A percentile compares a stretch with the other conserved stretches of the same genome.
Conservation (phyloP, 2,888 invertebrate genomes). For the Cryptus armator region DNA sequence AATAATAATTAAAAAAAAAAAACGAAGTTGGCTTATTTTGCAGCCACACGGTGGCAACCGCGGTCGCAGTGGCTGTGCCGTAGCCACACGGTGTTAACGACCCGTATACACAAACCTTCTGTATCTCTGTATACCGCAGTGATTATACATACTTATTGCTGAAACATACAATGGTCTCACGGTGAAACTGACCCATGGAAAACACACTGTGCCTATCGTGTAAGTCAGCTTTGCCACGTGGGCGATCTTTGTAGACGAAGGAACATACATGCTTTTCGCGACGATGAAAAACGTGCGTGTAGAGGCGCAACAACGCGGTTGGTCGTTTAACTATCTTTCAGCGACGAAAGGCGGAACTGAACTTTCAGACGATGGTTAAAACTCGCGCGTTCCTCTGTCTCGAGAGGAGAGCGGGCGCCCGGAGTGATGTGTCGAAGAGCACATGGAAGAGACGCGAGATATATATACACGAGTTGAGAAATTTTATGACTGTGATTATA, state of each 20-base stretch:
- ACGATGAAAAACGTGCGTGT: conserved; percentile 13
- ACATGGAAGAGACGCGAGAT: not conserved
- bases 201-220: not conserved
- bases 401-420: not conserved
- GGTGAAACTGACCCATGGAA: conserved; percentile 10
- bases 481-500: conserved; percentile 66
- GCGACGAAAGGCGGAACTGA: conserved; percentile 43
- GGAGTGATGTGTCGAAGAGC: conserved; percentile 9
- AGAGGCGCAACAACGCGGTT: conserved; percentile 14
- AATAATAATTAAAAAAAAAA: conserved; percentile 3
- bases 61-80: conserved; percentile 3
- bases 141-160: not conserved
- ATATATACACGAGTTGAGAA: conserved; percentile 43
- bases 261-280: not conserved
- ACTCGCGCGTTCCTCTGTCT: not conserved
- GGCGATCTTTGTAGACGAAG: not conserved
- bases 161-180: not conserved
- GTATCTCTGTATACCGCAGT: not conserved
- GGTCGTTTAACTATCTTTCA: conserved; percentile 41
- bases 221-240: not conserved
- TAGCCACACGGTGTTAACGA: conserved; percentile 35
- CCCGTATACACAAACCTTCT: not conserved
- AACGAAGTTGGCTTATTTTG: conserved; percentile 17
- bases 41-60: not conserved
- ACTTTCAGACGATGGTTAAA: conserved; percentile 4